Evolutionary conservation across 2,888 invertebrate species (phyloP).

Genomic region (Sepiola atlantica): DNA sequence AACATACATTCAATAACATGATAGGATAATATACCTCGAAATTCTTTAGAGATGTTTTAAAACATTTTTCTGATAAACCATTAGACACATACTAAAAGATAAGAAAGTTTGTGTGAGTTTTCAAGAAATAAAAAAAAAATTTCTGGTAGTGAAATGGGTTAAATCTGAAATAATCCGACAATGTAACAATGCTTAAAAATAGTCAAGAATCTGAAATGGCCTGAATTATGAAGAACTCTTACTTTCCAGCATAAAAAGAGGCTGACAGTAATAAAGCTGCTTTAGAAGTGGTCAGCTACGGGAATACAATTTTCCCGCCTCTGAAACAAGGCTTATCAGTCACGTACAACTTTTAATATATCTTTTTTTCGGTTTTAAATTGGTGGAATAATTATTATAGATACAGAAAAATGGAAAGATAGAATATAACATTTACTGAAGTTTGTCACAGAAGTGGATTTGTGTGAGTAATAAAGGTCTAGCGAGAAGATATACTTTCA

Average conservation of each 20-base stretch:
- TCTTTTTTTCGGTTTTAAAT: background rate
- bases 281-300: background rate
- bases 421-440: background rate
- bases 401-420: background rate
- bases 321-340: background rate
- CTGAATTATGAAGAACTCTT: background rate
- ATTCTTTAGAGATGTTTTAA: no score
- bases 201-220: background rate
- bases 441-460: background rate
- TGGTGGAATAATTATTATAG: background rate
- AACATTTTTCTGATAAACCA: no score
- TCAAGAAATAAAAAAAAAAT: no score
- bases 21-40: no score
- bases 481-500: no score
- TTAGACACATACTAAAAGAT: no score
- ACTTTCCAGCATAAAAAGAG: conserved; percentile 32
- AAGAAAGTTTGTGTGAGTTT: no score
- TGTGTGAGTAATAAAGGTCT: no score
- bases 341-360: background rate
- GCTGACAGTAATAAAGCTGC: background rate
- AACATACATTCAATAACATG: no score
- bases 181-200: background rate
- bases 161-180: background rate
- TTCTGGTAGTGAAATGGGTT: background rate
- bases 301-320: background rate